Evolutionary conservation across 2,888 invertebrate species (phyloP).

Genomic region (Thecocarcelia acutangulata): DNA sequence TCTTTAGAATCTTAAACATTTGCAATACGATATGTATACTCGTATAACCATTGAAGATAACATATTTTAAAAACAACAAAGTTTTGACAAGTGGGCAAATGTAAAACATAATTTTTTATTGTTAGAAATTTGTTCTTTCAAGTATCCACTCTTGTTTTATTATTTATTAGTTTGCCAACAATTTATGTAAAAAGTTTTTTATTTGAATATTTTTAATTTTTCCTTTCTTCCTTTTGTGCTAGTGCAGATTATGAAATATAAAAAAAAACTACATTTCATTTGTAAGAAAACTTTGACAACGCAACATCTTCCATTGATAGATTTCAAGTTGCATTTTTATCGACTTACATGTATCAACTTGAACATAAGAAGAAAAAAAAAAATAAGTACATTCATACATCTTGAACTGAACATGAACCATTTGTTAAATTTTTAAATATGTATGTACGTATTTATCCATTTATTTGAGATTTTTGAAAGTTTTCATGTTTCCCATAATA

Average conservation of each 20-base stretch:
- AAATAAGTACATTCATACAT: background rate
- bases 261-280: conserved; percentile 2
- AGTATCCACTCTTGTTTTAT: conserved; percentile 7
- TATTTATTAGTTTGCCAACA: background rate
- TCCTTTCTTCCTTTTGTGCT: conserved; percentile 19
- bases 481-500: background rate
- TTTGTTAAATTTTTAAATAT: background rate
- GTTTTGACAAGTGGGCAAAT: no score
- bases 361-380: no score
- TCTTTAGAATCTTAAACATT: no score
- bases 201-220: conserved; percentile 6
- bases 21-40: no score
- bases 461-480: background rate
- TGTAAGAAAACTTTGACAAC: conserved; percentile 22
- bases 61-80: no score
- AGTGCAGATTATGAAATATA: conserved; percentile 16
- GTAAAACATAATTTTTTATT: background rate
- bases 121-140: background rate
- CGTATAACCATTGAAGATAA: no score
- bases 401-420: background rate
- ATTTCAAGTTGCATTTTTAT: conserved; percentile 54
- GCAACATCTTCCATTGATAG: conserved; percentile 15
- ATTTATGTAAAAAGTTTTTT: conserved; percentile 42
- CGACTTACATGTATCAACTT: conserved; percentile 15
- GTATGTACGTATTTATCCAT: no score